Evolutionary conservation across 2,888 invertebrate species (phyloP).

Genomic region (Incurvaria masculella): DNA sequence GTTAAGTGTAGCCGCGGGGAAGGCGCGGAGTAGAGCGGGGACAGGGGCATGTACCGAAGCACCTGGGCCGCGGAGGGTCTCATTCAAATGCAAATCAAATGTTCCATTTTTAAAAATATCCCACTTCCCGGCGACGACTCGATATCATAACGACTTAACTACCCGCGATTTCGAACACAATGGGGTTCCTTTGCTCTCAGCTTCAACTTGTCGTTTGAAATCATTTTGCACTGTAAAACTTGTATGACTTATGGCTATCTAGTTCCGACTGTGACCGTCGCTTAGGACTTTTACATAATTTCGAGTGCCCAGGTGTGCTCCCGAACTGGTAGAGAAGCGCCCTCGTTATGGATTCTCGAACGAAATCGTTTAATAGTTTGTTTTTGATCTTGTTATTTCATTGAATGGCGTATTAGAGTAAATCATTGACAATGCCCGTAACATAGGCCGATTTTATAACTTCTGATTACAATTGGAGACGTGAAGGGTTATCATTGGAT

Average conservation of each 20-base stretch:
- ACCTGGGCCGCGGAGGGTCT: constrained; percentile 54
- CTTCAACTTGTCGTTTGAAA: not conserved
- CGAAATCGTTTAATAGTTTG: constrained; percentile 56
- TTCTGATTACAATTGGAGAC: not conserved
- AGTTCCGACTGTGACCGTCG: constrained; percentile 26
- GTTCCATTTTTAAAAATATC: constrained; percentile 58
- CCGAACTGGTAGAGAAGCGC: constrained; percentile 55
- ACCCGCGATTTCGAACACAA: constrained; percentile 14
- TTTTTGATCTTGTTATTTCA: constrained; percentile 54
- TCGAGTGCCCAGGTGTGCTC: constrained; percentile 57
- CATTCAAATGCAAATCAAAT: constrained; percentile 60
- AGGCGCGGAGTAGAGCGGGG: no score
- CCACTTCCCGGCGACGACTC: constrained; percentile 48
- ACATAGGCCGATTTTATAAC: not conserved
- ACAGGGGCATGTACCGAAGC: no score
- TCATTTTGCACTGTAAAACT: not conserved
- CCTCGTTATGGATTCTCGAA: constrained; percentile 54
- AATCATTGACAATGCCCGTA: constrained; percentile 43
- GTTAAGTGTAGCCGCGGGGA: no score
- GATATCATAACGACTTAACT: constrained; percentile 54
- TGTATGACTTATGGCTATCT: constrained; percentile 23
- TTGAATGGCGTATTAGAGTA: constrained; percentile 29
- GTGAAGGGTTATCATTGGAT: not conserved
- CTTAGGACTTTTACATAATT: constrained; percentile 52
- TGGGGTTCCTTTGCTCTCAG: not conserved